Evolutionary conservation across 1,140 invertebrate species (phyloP).

Genomic region (Melanaphis sacchari): DNA sequence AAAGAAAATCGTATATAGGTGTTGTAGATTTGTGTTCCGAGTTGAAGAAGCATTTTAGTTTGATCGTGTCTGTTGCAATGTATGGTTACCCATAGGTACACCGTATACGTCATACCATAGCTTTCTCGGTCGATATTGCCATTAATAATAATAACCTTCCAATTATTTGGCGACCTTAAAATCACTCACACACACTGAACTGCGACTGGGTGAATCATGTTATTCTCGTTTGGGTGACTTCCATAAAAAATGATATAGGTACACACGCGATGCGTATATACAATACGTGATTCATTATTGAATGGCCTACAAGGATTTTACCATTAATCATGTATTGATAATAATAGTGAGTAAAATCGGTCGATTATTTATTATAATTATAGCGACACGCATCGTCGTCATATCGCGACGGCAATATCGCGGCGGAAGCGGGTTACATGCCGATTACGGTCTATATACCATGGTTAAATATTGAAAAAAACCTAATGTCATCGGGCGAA

Average conservation of each 20-base stretch:
- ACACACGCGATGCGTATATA: background rate
- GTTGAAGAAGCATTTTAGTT: background rate
- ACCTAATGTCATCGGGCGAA: background rate
- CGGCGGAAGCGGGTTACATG: background rate
- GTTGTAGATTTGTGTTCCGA: background rate
- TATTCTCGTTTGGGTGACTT: background rate
- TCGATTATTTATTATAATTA: background rate
- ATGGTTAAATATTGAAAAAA: background rate
- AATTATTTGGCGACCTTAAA: conserved; percentile 33
- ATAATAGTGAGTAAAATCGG: background rate
- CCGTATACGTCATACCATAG: background rate
- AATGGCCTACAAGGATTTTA: conserved; percentile 34
- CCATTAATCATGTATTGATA: conserved; percentile 9
- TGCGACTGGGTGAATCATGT: background rate
- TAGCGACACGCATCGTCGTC: background rate
- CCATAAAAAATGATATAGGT: background rate
- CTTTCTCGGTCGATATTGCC: conserved; percentile 20
- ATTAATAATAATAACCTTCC: background rate
- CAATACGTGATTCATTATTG: conserved; percentile 31
- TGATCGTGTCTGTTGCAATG: background rate
- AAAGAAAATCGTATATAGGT: background rate
- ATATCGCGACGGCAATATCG: background rate
- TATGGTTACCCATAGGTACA: background rate
- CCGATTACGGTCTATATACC: background rate
- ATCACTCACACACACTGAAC: background rate